Evolutionary conservation across 1,140 invertebrate genomes (phyloP).

Genomic region (Pseudomyrmex sp.): DNA sequence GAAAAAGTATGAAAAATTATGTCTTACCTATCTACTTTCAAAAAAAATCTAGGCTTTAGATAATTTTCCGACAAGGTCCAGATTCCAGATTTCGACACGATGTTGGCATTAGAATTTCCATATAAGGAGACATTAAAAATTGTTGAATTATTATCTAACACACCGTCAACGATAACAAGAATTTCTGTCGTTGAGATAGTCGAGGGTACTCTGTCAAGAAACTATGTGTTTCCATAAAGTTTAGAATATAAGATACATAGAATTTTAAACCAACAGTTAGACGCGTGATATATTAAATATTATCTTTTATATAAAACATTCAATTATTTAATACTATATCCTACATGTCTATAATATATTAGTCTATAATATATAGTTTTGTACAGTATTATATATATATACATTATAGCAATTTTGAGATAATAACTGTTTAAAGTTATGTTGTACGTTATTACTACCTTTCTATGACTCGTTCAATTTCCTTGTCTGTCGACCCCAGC

Average conservation of each 20-base stretch:
- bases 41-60: constrained; percentile 72
- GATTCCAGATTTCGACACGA: constrained; percentile 69
- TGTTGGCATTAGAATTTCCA: constrained; percentile 73
- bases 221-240: constrained; percentile 6
- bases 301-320: neutral
- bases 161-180: constrained; percentile 72
- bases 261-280: neutral
- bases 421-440: neutral
- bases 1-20: constrained; percentile 5
- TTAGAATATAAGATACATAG: neutral
- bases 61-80: constrained; percentile 78
- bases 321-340: neutral
- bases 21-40: constrained; percentile 70
- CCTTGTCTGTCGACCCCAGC: constrained; percentile 55
- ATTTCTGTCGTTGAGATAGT: constrained; percentile 73
- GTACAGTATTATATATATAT: neutral
- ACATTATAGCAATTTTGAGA: neutral
- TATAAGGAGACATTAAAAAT: constrained; percentile 75
- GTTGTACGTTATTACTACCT: constrained; percentile 48
- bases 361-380: neutral
- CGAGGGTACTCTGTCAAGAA: constrained; percentile 70
- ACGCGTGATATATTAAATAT: too few species aligned
- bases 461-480: constrained; percentile 52
- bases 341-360: neutral
- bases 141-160: constrained; percentile 62